A percentile compares a stretch with the other conserved stretches of the same genome.
Conservation (phyloP, 2,888 invertebrate species). For the Sabatieria punctata region DNA sequence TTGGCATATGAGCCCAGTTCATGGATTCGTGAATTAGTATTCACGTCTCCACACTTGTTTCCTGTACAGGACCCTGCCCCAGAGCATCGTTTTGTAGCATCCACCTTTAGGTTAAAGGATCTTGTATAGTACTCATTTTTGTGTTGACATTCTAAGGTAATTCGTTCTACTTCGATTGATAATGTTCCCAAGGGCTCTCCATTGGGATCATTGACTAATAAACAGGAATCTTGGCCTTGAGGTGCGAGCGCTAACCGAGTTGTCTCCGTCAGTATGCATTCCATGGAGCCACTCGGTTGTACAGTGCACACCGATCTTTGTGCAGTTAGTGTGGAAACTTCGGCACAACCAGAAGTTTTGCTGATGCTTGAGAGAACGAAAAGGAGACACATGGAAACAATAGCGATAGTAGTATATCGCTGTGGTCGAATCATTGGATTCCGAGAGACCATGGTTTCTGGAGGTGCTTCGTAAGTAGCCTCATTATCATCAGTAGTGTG, state of each 20-base stretch:
- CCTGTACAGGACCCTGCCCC: background rate
- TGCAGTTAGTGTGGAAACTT: background rate
- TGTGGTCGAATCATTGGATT: too few relatives aligned
- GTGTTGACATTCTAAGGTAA: background rate
- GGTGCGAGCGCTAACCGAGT: background rate
- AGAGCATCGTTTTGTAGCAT: background rate
- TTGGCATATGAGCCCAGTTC: background rate
- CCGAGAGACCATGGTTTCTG: too few relatives aligned
- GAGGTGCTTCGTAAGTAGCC: too few relatives aligned
- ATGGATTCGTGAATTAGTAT: background rate
- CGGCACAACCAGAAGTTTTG: too few relatives aligned
- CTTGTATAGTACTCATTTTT: too few relatives aligned
- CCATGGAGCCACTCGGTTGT: background rate
- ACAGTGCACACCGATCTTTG: background rate
- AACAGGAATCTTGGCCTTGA: background rate
- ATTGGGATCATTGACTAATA: background rate
- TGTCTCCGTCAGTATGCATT: background rate
- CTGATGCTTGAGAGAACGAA: too few relatives aligned
- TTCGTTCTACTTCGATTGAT: background rate
- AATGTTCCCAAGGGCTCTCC: background rate
- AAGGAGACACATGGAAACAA: too few relatives aligned
- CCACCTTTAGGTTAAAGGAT: too few relatives aligned
- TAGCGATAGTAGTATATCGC: too few relatives aligned
- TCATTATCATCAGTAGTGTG: too few relatives aligned
- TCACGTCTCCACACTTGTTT: background rate